Evolutionary conservation across 2,113 vertebrate genomes (phyloP), one percentile per base, ranked within the genome.

Genomic region (Chelonoidis abingdonii): DNA sequence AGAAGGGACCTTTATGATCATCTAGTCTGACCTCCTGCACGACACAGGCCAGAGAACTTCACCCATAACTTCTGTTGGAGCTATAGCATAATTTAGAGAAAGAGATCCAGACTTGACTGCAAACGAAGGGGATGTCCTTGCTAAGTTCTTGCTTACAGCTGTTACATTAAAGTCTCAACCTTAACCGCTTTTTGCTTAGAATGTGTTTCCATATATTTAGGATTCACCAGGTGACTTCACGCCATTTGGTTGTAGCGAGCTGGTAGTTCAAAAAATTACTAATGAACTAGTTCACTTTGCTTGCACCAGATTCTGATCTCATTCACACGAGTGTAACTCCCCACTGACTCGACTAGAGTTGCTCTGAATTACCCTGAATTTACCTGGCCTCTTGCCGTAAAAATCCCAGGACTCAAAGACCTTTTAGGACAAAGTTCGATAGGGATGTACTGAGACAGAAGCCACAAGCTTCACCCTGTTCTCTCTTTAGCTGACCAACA

Each of bases 401-500:
- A 47, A 47, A 27, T 25, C 75, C 75, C 41, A 76, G 72, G 41
- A 44, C 38, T 76, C 38, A 76, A 76, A 27, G 6, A 47, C 41
- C 24, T 76, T 76, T 76, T 7, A 7, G 10, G 41, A 47, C 25
- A 25, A 27, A 25, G 41, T 27, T 14, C 8, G 12, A 76, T 41
- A 76, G 41, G 38, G 65, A 22, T 72, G n/a, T 44, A 76, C 21
- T 29, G 41, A 88, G 80, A 8, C 35, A 5, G 41, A 13, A 9
- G 50, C 25, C 41, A 17, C 47, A 89, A 47, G 84, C 21, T n/a
- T 86, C 90, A 79, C 35, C 17, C 5, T 35, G 44, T 19, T 31
- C 0, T 0, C 16, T 44, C 13, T 47, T 80, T 3, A 2, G 76
- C 57, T 75, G 83, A 72, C 49, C 5, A 1, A 22, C 75, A 76